Base-by-base conservation (phyloP, 2,797 vertebrate genomes). In the Chaunax sp. region DNA sequence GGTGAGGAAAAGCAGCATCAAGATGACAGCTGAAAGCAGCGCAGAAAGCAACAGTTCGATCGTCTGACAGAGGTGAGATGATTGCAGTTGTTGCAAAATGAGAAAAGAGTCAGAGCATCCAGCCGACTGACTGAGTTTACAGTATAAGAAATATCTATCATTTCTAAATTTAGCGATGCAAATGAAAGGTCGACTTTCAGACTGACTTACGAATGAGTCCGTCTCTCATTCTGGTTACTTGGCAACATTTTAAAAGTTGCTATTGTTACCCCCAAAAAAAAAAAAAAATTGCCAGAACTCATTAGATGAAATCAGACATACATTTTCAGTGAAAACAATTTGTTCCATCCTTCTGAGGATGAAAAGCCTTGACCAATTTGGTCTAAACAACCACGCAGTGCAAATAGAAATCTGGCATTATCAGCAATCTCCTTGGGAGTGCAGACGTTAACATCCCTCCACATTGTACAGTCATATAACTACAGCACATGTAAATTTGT, bases 201-300 rank as follows among this genome's bases (percentile, higher is more conserved):
- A 56, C 13, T 57, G 44, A 64, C 33, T 22, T 56, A 14, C 35
- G 19, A 54, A 28, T 55, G 28, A 61, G 40, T 46, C 55, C 62
- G 56, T 37, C 55, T 62, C 59, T 64, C 18, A 47, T 37, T 20
- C 16, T 46, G 22, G 22, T 44, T 40, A 40, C 18, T 5, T 30
- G 2, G 35, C 54, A 22, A 41, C 38, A 68, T 44, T 69, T 13
- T 16, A 8, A 40, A 57, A 28, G 25, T 40, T 58, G 37, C 18
- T 30, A n/a, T 33, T 50, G 6, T 12, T 26, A 1, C 19, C 2
- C 14, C 14, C 14, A n/a, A n/a, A n/a, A n/a, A n/a, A n/a, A n/a
- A n/a, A n/a, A n/a, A n/a, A 33, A 40, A 60, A n/a, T 23, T 64
- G 15, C 44, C 38, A 8, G 15, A 40, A 40, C 25, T 26, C n/a